phyloP scores from a whole-genome alignment of 2,888 invertebrate genomes.

The Eupithecia pulchellata region DNA sequence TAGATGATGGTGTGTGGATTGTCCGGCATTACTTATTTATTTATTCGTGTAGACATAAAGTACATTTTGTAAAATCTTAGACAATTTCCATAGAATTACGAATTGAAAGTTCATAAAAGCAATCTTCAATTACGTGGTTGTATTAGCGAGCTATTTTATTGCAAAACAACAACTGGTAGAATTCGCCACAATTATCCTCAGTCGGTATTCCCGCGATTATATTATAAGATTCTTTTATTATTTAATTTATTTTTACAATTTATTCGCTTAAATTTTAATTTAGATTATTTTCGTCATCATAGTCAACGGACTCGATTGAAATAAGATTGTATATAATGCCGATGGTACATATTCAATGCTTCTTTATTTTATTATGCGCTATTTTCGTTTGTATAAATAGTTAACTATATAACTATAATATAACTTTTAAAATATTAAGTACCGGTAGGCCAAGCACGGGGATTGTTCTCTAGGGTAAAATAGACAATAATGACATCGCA shows the following conservation, averaged over 20 bases:
- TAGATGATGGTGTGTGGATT: too few species aligned
- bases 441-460: too few species aligned
- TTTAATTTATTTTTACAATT: neutral
- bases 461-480: too few species aligned
- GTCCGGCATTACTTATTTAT: too few species aligned
- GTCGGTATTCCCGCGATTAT: neutral
- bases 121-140: neutral
- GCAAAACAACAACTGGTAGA: neutral
- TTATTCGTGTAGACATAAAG: too few species aligned
- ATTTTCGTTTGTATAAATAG: slow-evolving; percentile 24
- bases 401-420: too few species aligned
- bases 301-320: slow-evolving; percentile 57
- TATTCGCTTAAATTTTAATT: too few species aligned
- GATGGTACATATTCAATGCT: slow-evolving; percentile 49
- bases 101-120: neutral
- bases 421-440: too few species aligned
- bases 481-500: too few species aligned
- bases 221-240: neutral
- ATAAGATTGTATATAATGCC: slow-evolving; percentile 55
- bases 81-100: neutral
- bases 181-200: neutral
- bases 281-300: slow-evolving; percentile 23
- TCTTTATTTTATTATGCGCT: slow-evolving; percentile 52
- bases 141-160: neutral
- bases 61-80: neutral